Evolutionary conservation across 2,888 invertebrate genomes (phyloP), one percentile per base, ranked within the genome.

Genomic region (Pristionchus exspectatus): DNA sequence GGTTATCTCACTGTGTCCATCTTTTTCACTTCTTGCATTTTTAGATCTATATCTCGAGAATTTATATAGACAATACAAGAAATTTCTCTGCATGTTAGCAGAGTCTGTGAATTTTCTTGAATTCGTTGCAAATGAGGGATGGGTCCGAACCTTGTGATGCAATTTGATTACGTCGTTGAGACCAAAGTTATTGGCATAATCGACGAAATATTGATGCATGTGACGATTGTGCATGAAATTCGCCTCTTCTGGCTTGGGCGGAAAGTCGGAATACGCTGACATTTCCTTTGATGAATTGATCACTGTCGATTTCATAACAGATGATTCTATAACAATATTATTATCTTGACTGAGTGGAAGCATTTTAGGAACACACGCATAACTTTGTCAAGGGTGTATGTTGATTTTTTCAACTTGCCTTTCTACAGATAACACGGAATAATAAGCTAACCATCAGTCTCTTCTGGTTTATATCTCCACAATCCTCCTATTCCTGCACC

Each of bases 151-250:
- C 87, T 69, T 87, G 54, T 87, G 87, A 21, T 9, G 30, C 88
- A 95, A 94, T n/a, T 91, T 91, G 69, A 95, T 93, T 90, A 93
- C 91, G 33, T 94, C 90, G 12, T 69, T 77, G 14, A 95, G 91
- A 12, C 91, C 90, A 88, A 92, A 94, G 56, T 94, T 91, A 1
- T 93, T 90, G 24, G 94, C 93, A 89, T 95, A 95, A 85, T 91
- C 87, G n/a, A 92, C 88, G 38, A 94, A 90, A 91, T 95, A 91
- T n/a, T 59, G 16, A 16, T n/a, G 33, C 63, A 89, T 74, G 30
- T 94, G 93, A 77, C 90, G 91, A 91, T 96, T 95, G 77, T 95
- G 95, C 95, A 96, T 95, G 93, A 95, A 96, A 89, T 95, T 95
- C 9, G 96, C 95, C 91, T 94, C 95, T 14, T 95, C 92, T 69